A percentile compares a stretch with the other conserved stretches of the same genome.
Conservation (phyloP, 2,888 invertebrate species). For the Volucella zonaria region DNA sequence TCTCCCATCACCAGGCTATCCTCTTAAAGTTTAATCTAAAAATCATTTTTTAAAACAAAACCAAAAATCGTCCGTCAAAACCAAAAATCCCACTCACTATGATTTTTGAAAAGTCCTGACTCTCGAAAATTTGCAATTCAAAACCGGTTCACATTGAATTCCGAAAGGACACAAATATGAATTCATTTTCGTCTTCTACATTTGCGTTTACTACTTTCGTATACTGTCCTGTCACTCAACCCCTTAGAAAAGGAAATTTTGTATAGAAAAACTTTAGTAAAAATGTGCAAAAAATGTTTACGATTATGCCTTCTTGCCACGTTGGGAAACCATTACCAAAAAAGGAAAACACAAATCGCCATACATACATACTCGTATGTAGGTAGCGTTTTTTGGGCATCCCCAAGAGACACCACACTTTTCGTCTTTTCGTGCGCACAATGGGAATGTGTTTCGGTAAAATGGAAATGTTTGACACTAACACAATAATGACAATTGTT, state of each 20-base stretch:
- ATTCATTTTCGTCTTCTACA: neutral
- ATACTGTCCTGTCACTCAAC: neutral
- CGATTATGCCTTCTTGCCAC: conserved; percentile 1
- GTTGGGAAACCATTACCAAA: conserved; percentile 3
- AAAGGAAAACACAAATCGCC: neutral
- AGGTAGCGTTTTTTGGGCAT: conserved; percentile 19
- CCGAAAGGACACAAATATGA: conserved; percentile 17
- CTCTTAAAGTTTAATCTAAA: no score
- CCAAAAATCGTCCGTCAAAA: conserved; percentile 10
- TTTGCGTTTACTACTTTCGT: conserved; percentile 4
- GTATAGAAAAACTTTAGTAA: conserved; percentile 6
- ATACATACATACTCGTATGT: neutral
- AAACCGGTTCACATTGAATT: conserved; percentile 15
- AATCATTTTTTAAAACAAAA: no score
- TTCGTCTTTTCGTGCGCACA: conserved; percentile 26
- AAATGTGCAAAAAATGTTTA: neutral
- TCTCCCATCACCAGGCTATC: no score
- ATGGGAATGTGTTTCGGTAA: conserved; percentile 68
- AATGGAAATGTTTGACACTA: conserved; percentile 76
- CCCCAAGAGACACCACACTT: conserved; percentile 48
- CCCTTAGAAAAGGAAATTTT: neutral
- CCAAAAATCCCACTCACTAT: conserved; percentile 31
- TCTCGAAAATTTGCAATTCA: conserved; percentile 41
- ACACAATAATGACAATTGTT: conserved; percentile 74
- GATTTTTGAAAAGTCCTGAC: conserved; percentile 26